Conservation (phyloP, 2,113 vertebrate species). For the Marcusenius ussheri region DNA sequence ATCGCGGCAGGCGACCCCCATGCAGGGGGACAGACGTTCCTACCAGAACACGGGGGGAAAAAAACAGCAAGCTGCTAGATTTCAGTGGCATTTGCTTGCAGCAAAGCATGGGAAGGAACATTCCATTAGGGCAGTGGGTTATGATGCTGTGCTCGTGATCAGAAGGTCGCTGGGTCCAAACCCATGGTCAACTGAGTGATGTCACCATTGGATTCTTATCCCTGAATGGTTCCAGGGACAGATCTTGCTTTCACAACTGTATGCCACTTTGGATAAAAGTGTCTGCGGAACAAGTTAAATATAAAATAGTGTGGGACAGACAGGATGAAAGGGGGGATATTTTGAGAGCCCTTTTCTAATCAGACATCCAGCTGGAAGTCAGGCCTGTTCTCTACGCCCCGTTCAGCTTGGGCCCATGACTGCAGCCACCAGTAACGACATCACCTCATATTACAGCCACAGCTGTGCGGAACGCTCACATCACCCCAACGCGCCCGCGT, state of each 20-base stretch:
- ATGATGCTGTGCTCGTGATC: not conserved
- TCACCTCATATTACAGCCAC: not conserved
- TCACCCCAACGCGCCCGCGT: not conserved
- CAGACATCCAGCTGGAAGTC: not conserved
- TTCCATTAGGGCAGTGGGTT: not conserved
- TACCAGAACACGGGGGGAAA: not conserved
- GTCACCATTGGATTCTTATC: not conserved
- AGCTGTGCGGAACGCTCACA: not conserved
- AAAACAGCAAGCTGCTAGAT: not conserved
- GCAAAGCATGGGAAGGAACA: not conserved
- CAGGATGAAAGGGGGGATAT: not conserved
- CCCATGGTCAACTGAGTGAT: not conserved
- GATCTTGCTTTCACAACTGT: not conserved
- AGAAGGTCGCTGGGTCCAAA: not conserved
- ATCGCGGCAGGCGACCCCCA: not conserved
- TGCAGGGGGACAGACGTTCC: not conserved
- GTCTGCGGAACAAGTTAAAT: not conserved
- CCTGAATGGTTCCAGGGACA: not conserved
- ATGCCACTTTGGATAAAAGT: not conserved
- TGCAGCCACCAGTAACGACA: not conserved
- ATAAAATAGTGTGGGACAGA: not conserved
- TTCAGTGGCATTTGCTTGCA: not conserved
- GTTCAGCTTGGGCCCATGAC: not conserved
- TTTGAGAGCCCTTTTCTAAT: not conserved
- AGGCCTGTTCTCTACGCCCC: not conserved